Conservation (phyloP, 2,797 vertebrate genomes). For the Hippoglossus hippoglossus region DNA sequence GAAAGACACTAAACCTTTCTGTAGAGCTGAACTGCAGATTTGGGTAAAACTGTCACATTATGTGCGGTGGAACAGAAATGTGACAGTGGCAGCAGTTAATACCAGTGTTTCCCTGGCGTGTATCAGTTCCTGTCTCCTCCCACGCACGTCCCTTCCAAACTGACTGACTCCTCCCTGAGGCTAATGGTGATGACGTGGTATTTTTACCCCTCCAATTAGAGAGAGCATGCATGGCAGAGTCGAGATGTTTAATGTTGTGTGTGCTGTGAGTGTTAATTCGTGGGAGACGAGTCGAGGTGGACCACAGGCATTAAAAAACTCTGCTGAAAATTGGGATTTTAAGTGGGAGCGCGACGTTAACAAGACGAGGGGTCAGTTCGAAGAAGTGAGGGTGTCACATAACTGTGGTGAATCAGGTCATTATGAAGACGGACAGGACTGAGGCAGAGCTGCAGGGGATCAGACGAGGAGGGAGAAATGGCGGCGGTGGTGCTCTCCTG, state of each 20-base stretch:
- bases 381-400: conserved; percentile 13
- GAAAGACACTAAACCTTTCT: too few species aligned
- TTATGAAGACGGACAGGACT: conserved; percentile 22
- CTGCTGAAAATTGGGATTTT: conserved; percentile 4
- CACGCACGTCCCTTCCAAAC: conserved; percentile 27
- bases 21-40: too few species aligned
- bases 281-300: neutral
- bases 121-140: conserved; percentile 24
- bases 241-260: conserved; percentile 13
- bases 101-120: conserved; percentile 1
- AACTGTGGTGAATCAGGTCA: conserved; percentile 11
- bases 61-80: conserved; percentile 1
- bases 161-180: conserved; percentile 16
- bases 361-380: conserved; percentile 3
- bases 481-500: too few species aligned
- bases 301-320: conserved; percentile 15
- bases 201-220: conserved; percentile 46
- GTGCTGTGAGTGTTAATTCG: conserved; percentile 11
- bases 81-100: conserved; percentile 25
- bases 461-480: neutral
- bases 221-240: neutral
- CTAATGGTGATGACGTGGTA: conserved; percentile 18
- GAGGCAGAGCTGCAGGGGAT: neutral
- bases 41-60: neutral
- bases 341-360: conserved; percentile 17